phyloP scores from a whole-genome alignment of 1,140 invertebrate genomes.

The Drosophila insularis region DNA sequence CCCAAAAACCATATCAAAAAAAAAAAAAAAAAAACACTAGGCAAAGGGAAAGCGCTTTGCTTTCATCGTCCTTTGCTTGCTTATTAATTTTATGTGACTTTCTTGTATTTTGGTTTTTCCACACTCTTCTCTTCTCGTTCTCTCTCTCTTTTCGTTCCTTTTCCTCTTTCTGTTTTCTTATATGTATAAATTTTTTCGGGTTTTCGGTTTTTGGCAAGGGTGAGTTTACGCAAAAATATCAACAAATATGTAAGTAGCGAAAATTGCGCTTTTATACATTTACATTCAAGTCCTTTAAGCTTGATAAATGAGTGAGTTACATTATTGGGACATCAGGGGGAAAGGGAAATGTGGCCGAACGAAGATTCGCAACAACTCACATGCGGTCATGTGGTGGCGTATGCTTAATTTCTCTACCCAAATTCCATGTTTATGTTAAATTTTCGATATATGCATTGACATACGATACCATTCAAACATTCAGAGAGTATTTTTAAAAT shows the following conservation, averaged over 20 bases:
- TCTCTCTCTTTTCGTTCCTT: conserved; percentile 2
- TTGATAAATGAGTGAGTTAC: conserved; percentile 66
- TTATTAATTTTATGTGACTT: conserved; percentile 80
- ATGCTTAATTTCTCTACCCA: conserved; percentile 12
- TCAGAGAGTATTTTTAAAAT: too few species aligned
- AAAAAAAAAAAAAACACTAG: too few species aligned
- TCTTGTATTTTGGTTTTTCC: conserved; percentile 15
- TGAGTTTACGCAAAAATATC: conserved; percentile 59
- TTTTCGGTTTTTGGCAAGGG: conserved; percentile 30
- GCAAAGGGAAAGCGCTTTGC: neutral
- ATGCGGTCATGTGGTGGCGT: conserved; percentile 5
- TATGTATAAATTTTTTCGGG: too few species aligned
- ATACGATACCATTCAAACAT: neutral
- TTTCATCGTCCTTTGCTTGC: conserved; percentile 28
- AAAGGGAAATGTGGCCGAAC: neutral
- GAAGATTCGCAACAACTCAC: neutral
- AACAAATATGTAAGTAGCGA: conserved; percentile 27
- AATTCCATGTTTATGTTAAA: neutral
- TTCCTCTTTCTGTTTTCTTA: too few species aligned
- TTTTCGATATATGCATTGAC: neutral
- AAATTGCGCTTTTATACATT: conserved; percentile 62
- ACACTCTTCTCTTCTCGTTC: neutral
- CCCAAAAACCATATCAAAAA: conserved; percentile 7
- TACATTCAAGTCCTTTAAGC: conserved; percentile 71
- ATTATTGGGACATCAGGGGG: neutral